These are phyloP conservation scores for Megaceryle alcyon DNA, from an alignment of 2,797 vertebrate genomes.

Conservation along the genomic window DNA sequence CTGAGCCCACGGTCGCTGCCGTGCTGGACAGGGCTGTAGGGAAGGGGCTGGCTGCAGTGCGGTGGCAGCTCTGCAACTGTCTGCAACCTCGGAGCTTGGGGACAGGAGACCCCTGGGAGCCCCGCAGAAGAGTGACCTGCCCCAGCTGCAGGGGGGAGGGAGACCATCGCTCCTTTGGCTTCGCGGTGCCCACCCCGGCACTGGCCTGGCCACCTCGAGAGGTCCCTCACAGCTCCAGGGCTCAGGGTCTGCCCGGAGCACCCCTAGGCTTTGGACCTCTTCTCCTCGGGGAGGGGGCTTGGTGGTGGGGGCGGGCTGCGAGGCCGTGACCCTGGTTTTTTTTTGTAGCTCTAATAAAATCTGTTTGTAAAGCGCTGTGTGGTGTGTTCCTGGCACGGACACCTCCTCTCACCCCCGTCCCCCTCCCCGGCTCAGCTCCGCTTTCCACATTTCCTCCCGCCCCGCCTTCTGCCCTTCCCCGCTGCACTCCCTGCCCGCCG, in stretches of 20 bases:
- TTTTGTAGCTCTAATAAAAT: slow-evolving; percentile 85
- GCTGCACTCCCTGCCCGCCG: neutral
- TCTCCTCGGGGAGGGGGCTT: neutral
- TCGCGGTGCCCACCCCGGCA: neutral
- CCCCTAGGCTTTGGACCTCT: neutral
- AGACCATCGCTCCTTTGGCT: neutral
- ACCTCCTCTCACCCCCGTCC: slow-evolving; percentile 5
- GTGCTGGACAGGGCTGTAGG: neutral
- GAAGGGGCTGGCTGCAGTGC: neutral
- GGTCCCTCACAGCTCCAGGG: neutral
- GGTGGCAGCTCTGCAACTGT: neutral
- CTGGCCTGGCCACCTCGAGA: neutral
- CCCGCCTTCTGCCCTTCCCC: neutral
- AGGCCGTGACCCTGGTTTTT: slow-evolving; percentile 74
- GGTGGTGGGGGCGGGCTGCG: neutral
- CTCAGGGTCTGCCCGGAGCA: neutral
- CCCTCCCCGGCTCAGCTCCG: neutral
- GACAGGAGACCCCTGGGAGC: slow-evolving; percentile 8
- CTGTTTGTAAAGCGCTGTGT: slow-evolving; percentile 80
- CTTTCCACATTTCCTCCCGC: neutral
- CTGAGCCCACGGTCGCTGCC: neutral
- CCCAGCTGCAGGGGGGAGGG: neutral
- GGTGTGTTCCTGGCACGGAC: slow-evolving; percentile 75
- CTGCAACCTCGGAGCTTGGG: neutral
- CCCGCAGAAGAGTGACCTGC: neutral